Conservation (phyloP, 2,888 invertebrate genomes). For the Chrysolina americana region DNA sequence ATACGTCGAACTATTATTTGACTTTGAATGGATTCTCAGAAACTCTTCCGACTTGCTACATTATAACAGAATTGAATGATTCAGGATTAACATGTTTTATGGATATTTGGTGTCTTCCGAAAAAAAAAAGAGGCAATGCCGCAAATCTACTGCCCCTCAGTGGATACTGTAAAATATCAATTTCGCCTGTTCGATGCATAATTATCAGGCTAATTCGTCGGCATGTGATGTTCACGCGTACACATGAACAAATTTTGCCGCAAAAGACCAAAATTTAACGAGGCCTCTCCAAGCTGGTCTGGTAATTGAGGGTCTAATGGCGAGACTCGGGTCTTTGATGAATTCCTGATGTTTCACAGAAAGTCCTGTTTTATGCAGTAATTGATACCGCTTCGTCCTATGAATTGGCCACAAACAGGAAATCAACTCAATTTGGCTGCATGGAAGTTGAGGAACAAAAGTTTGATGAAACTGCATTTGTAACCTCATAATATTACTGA, state of each 20-base stretch:
- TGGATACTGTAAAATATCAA: background rate
- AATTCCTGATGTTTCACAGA: slow-evolving; percentile 10
- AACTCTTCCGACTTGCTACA: too few relatives aligned
- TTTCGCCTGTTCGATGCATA: background rate
- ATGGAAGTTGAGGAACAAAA: background rate
- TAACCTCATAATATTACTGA: too few relatives aligned
- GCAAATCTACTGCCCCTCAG: background rate
- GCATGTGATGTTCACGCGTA: slow-evolving; percentile 5
- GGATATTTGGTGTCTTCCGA: too few relatives aligned
- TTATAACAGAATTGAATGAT: too few relatives aligned
- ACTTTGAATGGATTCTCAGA: too few relatives aligned
- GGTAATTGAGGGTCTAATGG: slow-evolving; percentile 11
- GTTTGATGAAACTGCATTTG: background rate
- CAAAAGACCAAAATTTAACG: slow-evolving; percentile 43
- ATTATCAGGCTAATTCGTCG: background rate
- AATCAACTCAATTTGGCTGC: background rate
- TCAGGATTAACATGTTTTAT: too few relatives aligned
- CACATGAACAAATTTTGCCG: slow-evolving; percentile 35
- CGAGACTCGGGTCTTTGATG: background rate
- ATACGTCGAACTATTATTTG: too few relatives aligned
- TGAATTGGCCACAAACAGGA: background rate
- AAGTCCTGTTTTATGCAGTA: background rate
- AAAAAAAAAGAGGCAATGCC: too few relatives aligned
- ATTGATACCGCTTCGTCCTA: background rate
- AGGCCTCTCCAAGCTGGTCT: slow-evolving; percentile 22